phyloP scores from a whole-genome alignment of 1,140 invertebrate genomes.

The Colletes latitarsis region DNA sequence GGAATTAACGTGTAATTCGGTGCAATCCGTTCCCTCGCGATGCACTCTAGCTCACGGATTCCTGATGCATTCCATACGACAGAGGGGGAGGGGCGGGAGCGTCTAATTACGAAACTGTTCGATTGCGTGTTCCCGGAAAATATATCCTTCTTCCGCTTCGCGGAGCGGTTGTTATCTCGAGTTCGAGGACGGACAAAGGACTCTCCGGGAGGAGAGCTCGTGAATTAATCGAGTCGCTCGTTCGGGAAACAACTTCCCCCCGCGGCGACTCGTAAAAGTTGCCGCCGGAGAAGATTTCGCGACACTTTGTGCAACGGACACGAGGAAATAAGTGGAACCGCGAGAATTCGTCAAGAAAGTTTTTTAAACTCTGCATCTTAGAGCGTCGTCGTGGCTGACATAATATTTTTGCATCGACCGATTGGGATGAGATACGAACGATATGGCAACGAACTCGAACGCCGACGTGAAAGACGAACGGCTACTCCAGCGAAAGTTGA shows the following conservation, averaged over 20 bases:
- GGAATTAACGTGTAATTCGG: conserved; percentile 61
- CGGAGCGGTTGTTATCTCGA: not conserved
- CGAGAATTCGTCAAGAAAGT: not conserved
- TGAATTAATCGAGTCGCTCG: conserved; percentile 4
- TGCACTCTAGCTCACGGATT: not conserved
- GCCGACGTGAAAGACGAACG: no score
- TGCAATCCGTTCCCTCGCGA: conserved; percentile 27
- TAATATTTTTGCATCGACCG: no score
- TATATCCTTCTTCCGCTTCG: not conserved
- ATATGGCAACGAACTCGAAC: no score
- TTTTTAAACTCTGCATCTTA: no score
- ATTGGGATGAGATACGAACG: no score
- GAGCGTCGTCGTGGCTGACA: no score
- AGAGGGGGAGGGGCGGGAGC: no score
- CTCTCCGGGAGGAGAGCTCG: not conserved
- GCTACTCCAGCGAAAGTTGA: no score
- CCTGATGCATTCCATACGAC: conserved; percentile 14
- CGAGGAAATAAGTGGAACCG: no score
- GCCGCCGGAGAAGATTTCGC: not conserved
- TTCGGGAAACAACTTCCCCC: not conserved
- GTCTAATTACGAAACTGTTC: conserved; percentile 12
- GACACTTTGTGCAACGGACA: not conserved
- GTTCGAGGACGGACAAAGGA: no score
- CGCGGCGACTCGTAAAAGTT: not conserved
- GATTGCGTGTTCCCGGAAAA: not conserved